phyloP scores from a whole-genome alignment of 1,140 invertebrate species.

The Panagrolaimus sp. region DNA sequence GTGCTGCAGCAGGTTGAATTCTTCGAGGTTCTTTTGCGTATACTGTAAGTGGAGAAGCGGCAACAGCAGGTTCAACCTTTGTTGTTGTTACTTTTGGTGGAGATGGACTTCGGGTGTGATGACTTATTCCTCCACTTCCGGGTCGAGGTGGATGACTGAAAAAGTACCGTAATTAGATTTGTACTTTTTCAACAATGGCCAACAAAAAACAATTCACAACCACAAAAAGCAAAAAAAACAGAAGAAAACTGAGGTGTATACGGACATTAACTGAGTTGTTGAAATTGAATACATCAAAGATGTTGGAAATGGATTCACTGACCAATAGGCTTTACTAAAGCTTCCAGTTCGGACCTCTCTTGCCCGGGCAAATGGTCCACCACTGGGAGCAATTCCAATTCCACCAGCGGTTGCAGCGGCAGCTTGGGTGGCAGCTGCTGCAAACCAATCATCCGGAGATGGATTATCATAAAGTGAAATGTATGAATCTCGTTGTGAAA shows the following conservation, averaged over 20 bases:
- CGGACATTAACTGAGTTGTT: too few species aligned
- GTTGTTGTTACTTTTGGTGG: background rate
- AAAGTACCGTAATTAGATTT: background rate
- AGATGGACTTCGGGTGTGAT: background rate
- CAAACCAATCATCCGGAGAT: background rate
- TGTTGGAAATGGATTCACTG: background rate
- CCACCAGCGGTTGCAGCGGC: conserved; percentile 4
- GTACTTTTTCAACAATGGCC: too few species aligned
- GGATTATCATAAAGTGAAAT: conserved; percentile 41
- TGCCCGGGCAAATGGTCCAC: background rate
- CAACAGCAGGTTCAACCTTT: background rate
- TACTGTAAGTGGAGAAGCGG: background rate
- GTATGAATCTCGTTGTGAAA: conserved; percentile 24
- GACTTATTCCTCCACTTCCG: too few species aligned
- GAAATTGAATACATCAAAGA: too few species aligned
- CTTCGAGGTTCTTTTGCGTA: conserved; percentile 9
- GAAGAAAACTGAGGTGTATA: background rate
- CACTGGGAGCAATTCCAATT: background rate
- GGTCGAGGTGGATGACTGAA: background rate
- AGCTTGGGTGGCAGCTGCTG: conserved; percentile 14
- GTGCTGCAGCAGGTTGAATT: background rate
- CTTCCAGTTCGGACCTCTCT: conserved; percentile 8
- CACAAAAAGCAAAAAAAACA: conserved; percentile 8
- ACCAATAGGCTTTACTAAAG: conserved; percentile 8
- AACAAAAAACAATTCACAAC: background rate